phyloP scores from a whole-genome alignment of 2,797 vertebrate genomes.

The Sphenopsis melanotis region DNA sequence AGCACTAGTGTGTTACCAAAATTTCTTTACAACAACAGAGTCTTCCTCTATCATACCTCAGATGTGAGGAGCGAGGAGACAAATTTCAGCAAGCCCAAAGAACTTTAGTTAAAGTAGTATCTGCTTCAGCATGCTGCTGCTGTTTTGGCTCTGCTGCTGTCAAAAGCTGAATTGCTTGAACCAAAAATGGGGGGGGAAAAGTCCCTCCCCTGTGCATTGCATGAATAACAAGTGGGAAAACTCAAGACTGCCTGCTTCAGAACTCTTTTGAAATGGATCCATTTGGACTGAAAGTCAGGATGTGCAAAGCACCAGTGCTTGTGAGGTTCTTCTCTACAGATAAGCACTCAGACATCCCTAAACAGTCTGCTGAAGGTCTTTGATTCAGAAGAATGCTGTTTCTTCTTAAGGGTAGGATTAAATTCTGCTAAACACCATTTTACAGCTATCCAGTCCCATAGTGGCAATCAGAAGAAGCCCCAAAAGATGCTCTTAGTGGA shows the following conservation, averaged over 20 bases:
- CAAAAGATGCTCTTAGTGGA: neutral
- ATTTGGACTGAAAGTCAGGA: neutral
- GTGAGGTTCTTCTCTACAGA: neutral
- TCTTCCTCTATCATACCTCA: neutral
- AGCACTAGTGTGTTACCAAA: neutral
- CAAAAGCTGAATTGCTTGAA: neutral
- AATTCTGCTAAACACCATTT: neutral
- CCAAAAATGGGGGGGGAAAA: accelerated
- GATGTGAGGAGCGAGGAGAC: neutral
- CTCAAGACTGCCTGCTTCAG: neutral
- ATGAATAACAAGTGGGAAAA: neutral
- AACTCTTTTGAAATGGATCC: neutral
- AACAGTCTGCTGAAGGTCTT: neutral
- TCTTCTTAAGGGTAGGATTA: neutral
- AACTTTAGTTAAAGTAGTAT: neutral
- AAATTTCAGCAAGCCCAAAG: neutral
- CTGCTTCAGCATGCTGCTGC: neutral
- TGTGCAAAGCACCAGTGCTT: neutral
- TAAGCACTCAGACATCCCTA: neutral
- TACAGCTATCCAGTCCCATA: neutral
- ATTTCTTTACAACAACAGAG: neutral
- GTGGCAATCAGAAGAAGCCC: neutral
- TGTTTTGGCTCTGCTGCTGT: neutral
- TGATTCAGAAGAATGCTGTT: neutral
- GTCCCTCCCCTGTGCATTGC: accelerated